phyloP scores from a whole-genome alignment of 2,888 invertebrate genomes.

The Eudasyphora cyanicolor region DNA sequence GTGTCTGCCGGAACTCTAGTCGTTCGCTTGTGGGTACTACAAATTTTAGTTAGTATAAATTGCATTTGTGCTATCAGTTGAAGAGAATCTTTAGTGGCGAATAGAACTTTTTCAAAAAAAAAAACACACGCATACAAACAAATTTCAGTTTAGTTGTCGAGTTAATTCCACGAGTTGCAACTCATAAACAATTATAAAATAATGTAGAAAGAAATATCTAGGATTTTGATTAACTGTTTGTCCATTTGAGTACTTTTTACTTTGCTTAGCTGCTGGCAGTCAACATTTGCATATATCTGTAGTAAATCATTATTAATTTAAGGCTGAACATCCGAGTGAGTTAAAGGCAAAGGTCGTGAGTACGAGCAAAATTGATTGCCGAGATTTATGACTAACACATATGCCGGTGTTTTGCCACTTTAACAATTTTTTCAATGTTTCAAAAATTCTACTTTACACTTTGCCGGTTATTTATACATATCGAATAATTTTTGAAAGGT shows the following conservation, averaged over 20 bases:
- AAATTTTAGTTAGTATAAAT: slow-evolving; percentile 13
- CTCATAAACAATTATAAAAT: slow-evolving; percentile 59
- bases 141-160: background rate
- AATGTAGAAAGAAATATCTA: background rate
- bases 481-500: slow-evolving; percentile 53
- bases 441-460: slow-evolving; percentile 14
- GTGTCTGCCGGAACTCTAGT: no score
- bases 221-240: no score
- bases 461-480: background rate
- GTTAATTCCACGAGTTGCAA: slow-evolving; percentile 14
- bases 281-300: slow-evolving; percentile 51
- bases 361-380: slow-evolving; percentile 46
- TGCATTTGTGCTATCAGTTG: slow-evolving; percentile 38
- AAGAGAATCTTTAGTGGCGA: slow-evolving; percentile 31
- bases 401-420: slow-evolving; percentile 57
- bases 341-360: background rate
- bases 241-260: no score
- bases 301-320: slow-evolving; percentile 62
- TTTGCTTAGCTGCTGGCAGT: no score
- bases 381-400: slow-evolving; percentile 60
- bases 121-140: background rate
- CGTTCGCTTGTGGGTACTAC: background rate
- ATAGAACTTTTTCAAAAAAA: slow-evolving; percentile 3
- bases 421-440: slow-evolving; percentile 1
- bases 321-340: background rate